phyloP scores from a whole-genome alignment of 1,140 invertebrate species.

The Formica exsecta region DNA sequence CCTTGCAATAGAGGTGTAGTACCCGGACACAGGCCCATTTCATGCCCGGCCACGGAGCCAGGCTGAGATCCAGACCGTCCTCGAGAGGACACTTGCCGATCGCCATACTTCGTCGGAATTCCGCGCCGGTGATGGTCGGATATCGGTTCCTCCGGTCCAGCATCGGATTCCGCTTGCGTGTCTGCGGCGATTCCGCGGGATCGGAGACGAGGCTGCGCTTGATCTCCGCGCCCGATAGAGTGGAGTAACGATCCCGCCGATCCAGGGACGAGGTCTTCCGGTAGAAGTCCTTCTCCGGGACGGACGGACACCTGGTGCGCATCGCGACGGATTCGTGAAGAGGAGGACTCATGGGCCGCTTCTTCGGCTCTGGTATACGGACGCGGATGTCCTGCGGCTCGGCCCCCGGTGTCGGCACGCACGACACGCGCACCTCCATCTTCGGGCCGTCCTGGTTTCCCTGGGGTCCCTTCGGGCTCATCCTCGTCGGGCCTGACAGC shows the following conservation, averaged over 20 bases:
- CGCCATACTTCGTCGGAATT: conserved; percentile 78
- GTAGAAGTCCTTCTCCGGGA: conserved; percentile 84
- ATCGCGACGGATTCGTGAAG: conserved; percentile 61
- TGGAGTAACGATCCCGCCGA: conserved; percentile 82
- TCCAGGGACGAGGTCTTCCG: conserved; percentile 80
- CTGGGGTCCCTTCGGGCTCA: conserved; percentile 83
- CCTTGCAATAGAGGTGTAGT: conserved; percentile 93
- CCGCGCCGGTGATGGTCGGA: conserved; percentile 83
- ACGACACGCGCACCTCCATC: conserved; percentile 83
- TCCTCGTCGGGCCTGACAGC: conserved; percentile 69
- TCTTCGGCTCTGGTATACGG: conserved; percentile 84
- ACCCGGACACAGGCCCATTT: conserved; percentile 93
- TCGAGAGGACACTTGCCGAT: conserved; percentile 84
- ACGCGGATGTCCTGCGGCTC: conserved; percentile 82
- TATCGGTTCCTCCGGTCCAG: conserved; percentile 80
- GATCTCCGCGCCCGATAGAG: conserved; percentile 83
- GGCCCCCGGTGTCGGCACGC: conserved; percentile 80
- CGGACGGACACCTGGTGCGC: conserved; percentile 80
- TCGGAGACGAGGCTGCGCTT: conserved; percentile 76
- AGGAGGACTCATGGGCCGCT: conserved; percentile 80
- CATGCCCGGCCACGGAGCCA: conserved; percentile 91
- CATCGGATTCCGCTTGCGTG: conserved; percentile 70
- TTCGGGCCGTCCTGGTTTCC: conserved; percentile 77
- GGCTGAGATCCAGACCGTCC: conserved; percentile 84
- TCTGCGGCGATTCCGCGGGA: conserved; percentile 8